Evolutionary conservation across 2,797 vertebrate genomes (phyloP).

Genomic region (Notolabrus celidotus): DNA sequence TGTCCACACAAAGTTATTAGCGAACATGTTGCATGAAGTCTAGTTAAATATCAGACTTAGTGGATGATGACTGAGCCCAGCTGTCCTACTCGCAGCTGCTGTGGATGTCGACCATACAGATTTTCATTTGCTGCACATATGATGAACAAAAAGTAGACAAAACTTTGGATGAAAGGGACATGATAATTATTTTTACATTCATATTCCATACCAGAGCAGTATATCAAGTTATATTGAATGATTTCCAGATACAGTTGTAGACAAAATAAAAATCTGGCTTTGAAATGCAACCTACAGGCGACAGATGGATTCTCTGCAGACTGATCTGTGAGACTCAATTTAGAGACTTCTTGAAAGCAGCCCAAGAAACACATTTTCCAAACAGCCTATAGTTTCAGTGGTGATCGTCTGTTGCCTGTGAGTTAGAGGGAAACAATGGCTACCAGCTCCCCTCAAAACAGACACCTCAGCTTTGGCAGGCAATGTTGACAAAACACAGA

Average conservation of each 20-base stretch:
- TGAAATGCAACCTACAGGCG: too few species aligned
- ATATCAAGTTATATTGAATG: constrained; percentile 10
- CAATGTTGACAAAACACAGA: constrained; percentile 73
- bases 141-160: constrained; percentile 23
- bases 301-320: too few species aligned
- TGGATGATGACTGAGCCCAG: constrained; percentile 46
- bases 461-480: constrained; percentile 65
- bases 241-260: too few species aligned
- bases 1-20: constrained; percentile 44
- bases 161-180: constrained; percentile 25
- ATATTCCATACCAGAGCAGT: constrained; percentile 18
- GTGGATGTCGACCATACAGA: constrained; percentile 10
- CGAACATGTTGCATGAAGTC: constrained; percentile 43
- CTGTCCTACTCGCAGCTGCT: constrained; percentile 60
- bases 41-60: constrained; percentile 47
- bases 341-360: too few species aligned
- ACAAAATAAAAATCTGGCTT: too few species aligned
- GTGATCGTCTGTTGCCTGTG: neutral
- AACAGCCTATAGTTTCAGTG: constrained; percentile 16
- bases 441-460: constrained; percentile 53
- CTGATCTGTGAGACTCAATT: too few species aligned
- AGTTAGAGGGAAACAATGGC: constrained; percentile 55
- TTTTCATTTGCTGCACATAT: constrained; percentile 25
- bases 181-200: constrained; percentile 30
- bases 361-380: too few species aligned